Base-by-base conservation (phyloP, 2,113 vertebrate species). In the Lutjanus erythropterus region DNA sequence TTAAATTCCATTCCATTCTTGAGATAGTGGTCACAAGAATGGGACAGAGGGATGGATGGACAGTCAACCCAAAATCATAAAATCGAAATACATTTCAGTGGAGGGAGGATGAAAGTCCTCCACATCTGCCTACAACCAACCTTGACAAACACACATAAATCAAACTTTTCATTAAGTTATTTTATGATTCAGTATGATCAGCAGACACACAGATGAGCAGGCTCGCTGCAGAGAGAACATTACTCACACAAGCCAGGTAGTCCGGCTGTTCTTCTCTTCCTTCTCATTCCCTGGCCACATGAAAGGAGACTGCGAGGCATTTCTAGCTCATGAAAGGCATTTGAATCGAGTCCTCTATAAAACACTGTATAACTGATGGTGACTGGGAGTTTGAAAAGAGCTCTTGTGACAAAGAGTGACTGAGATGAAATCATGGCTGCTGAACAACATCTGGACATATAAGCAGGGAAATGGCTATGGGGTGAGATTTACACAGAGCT, bases 291-390 rank as follows among this genome's bases (percentile, higher is more conserved):
- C 37, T 39, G 44, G 16, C 76, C 76, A 78, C 75, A 86, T 83
- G 61, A 86, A 84, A 86, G 62, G 18, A 76, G 12, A 72, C 53
- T 41, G 18, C 18, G 15, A 47, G 12, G 52, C 61, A 52, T 68
- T 61, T 72, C 41, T 19, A 71, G 78, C 39, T 65, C 68, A 59
- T 42, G 35, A 86, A 79, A 84, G 50, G 70, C 50, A 78, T 78
- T 73, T 55, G 42, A 47, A 55, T 61, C 52, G 64, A 87, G 75
- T 76, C 58, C 39, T 25, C 75, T 55, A 76, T 89, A 91, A 87
- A 90, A 81, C 37, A n/a, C 62, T 41, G 14, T 5, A 59, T 78
- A 60, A 78, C 35, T 46, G 35, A 58, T 50, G 71, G 42, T 67
- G 66, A 50, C 42, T 65, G 65, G 27, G 65, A 85, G 61, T 29